Evolutionary conservation across 2,888 invertebrate genomes (phyloP), one percentile per base, ranked within the genome.

Genomic region (Rhodophaea formosa): DNA sequence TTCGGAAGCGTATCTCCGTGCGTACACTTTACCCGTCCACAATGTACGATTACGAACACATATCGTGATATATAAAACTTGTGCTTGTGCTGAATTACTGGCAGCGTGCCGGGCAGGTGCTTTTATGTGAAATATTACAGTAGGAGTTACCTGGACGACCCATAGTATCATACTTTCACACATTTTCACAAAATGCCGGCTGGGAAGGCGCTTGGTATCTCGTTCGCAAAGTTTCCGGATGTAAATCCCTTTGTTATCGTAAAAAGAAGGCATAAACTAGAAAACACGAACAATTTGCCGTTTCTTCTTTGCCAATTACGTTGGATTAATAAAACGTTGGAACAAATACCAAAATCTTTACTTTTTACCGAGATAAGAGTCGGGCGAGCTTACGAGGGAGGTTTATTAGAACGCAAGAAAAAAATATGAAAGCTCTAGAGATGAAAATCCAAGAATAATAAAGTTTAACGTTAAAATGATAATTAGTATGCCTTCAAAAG

Each of bases 21-120:
- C 84, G 86, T 80, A 79, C 84, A 86, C 83, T 75, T 75, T 83
- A 82, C 91, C 89, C 82, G 80, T 88, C 86, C 87, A 87, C 82
- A 85, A 74, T 78, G 82, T 84, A 89, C 89, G 81, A 83, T 82
- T 86, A 90, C 91, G 86, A 91, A 91, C 90, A 91, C 87, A 86
- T 86, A 88, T 86, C 80, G 87, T 90, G 87, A 88, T 87, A 86
- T 77, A 80, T 80, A 90, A 91, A 90, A 91, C 78, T 86, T 88
- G 91, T 91, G 91, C 91, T 86, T 86, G 91, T 91, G 91, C 91
- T 87, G 80, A 79, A 83, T 82, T 90, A 91, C 91, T 91, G 91
- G 91, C 91, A 77, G 91, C 91, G 91, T 91, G 91, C 90, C 91
- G 89, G 88, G 90, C 90, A 90, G 84, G 91, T 91, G 91, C 91